A percentile compares a stretch with the other conserved stretches of the same genome.
These are phyloP conservation scores for Upupa epops DNA, from an alignment of 2,113 vertebrate species.

Conservation along the genomic window DNA sequence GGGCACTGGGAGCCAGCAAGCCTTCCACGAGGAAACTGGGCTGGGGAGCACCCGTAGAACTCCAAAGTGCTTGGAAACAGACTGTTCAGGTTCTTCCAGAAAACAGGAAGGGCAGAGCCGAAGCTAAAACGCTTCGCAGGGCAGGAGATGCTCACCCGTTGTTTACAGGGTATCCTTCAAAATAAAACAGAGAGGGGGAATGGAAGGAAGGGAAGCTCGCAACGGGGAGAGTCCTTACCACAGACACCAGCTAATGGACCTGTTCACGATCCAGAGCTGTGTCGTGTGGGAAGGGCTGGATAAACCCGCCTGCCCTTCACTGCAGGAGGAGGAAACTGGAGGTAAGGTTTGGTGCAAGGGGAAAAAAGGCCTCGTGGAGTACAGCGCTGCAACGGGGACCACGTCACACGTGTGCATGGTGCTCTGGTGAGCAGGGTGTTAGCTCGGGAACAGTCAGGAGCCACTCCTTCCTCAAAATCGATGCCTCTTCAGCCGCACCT, in stretches of 20 bases:
- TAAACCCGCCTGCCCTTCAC: not conserved
- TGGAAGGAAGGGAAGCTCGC: not conserved
- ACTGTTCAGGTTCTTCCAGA: constrained; percentile 60
- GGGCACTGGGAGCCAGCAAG: constrained; percentile 79
- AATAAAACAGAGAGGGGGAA: not conserved
- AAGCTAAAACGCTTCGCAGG: constrained; percentile 21
- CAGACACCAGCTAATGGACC: not conserved
- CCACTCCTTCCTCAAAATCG: not conserved
- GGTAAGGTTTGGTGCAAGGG: not conserved
- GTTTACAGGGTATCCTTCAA: not conserved
- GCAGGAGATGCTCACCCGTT: constrained; percentile 4
- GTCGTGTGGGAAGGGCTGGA: not conserved
- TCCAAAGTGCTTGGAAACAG: constrained; percentile 53
- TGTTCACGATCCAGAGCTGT: not conserved
- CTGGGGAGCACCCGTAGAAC: constrained; percentile 54
- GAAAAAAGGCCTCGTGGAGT: not conserved
- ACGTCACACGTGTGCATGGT: not conserved
- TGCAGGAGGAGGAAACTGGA: not conserved
- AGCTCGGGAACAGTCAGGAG: not conserved
- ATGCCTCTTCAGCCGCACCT: not conserved
- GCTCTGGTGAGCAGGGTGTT: not conserved
- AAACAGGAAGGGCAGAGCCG: constrained; percentile 25
- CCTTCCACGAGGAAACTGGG: constrained; percentile 62
- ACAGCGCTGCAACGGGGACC: not conserved
- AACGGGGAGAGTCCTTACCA: not conserved